Conservation (phyloP, 2,797 vertebrate genomes). For the Gobionotothen gibberifrons region DNA sequence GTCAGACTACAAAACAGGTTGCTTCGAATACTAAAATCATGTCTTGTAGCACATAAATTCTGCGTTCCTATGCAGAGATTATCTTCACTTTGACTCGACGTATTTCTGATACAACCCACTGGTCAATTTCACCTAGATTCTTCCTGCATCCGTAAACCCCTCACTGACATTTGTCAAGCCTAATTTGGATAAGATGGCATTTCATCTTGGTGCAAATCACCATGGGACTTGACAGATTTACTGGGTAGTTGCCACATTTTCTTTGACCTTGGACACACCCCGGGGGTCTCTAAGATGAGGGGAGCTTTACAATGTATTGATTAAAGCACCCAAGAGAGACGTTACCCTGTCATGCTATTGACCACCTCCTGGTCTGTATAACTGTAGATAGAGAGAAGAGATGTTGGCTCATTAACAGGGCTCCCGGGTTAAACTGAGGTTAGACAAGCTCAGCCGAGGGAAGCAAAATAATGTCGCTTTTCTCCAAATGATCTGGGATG, state of each 20-base stretch:
- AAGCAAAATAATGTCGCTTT: constrained; percentile 13
- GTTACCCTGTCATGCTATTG: constrained; percentile 33
- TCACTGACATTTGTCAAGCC: constrained; percentile 3
- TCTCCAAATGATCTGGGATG: constrained; percentile 39
- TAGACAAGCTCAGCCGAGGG: constrained; percentile 35
- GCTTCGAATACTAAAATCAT: too few relatives aligned
- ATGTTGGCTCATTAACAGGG: constrained; percentile 47
- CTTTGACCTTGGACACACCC: constrained; percentile 34
- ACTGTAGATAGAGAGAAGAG: constrained; percentile 39
- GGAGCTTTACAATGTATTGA: constrained; percentile 41
- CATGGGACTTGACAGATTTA: constrained; percentile 26
- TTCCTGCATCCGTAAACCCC: background rate
- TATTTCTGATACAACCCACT: background rate
- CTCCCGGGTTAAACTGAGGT: constrained; percentile 22
- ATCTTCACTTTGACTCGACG: background rate
- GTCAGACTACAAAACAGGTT: too few relatives aligned
- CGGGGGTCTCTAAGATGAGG: constrained; percentile 22
- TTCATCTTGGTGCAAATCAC: constrained; percentile 21
- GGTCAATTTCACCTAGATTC: background rate
- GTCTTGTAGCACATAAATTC: too few relatives aligned
- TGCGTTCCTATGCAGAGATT: too few relatives aligned
- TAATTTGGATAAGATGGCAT: background rate
- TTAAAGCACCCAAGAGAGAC: constrained; percentile 36
- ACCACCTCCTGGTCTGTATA: constrained; percentile 32
- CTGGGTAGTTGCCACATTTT: constrained; percentile 5